Base-by-base conservation (phyloP, 2,113 vertebrate species). In the Coracopsis vasa region DNA sequence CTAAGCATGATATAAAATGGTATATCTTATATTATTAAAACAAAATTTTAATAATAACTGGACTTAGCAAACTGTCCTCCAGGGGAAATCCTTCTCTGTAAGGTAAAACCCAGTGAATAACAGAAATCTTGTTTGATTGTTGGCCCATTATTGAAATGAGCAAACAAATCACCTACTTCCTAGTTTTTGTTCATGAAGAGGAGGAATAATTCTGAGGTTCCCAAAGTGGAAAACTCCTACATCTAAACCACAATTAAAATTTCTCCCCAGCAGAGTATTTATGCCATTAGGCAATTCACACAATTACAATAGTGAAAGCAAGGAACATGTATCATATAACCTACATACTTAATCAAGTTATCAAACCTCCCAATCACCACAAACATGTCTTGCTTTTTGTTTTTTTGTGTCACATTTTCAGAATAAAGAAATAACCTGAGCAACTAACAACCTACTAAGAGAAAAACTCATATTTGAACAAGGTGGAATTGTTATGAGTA, bases 211-310 rank as follows among this genome's bases (percentile, higher is more conserved):
- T 86, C 58, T 45, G 41, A 93, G 48, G 53, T 70, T 94, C 50
- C 45, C 66, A 86, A 88, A 88, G 90, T 79, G 48, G 70, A 86
- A 92, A 93, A 86, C 74, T 93, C 81, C 74, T 73, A 93, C 72
- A 75, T 82, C 53, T 86, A 82, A 81, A 62, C 48, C 35, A 81
- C 58, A 87, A 92, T 90, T 87, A 95, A 79, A 90, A 86, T 77
- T 95, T 91, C 71, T 80, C 78, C 73, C 79, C 0, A 1, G 54
- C 9, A 71, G 58, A 79, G 9, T 67, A 90, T 78, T 94, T 74
- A 80, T 1, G 3, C 21, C 48, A 88, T 66, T 83, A 92, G n/a
- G 39, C 42, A 86, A 83, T 47, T 93, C 60, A 86, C 35, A 83
- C 64, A 92, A 69, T 71, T 82, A 50, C 39, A 93, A 77, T 83